These are phyloP conservation scores for Recurvirostra avosetta DNA, from an alignment of 2,113 vertebrate genomes.

Conservation along the genomic window DNA sequence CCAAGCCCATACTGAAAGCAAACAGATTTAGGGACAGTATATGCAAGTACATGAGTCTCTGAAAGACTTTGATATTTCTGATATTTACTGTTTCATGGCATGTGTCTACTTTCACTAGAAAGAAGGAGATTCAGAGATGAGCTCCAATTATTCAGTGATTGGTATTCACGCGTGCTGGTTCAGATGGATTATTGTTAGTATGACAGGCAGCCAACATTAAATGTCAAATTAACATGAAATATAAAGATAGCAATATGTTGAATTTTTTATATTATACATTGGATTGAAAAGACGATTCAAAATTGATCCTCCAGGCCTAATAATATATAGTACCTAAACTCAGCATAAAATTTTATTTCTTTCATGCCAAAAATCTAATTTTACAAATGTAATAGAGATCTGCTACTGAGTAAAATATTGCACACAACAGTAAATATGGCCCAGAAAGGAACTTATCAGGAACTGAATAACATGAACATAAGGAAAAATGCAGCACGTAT, in stretches of 20 bases:
- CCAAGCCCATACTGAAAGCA: background rate
- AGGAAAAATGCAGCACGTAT: background rate
- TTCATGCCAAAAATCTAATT: constrained; percentile 23
- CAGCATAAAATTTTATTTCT: background rate
- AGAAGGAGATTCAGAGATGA: constrained; percentile 30
- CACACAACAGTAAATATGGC: background rate
- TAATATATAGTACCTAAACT: constrained; percentile 19
- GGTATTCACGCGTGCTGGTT: constrained; percentile 23
- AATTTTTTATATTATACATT: constrained; percentile 43
- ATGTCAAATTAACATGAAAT: constrained; percentile 70
- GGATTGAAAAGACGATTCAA: constrained; percentile 41
- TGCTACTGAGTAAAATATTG: constrained; percentile 12
- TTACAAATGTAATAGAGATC: background rate
- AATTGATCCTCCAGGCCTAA: constrained; percentile 38
- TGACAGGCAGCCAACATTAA: constrained; percentile 58
- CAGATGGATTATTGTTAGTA: constrained; percentile 52
- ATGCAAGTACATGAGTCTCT: background rate
- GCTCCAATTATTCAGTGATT: constrained; percentile 35
- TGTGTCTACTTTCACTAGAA: constrained; percentile 19
- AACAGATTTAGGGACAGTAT: background rate
- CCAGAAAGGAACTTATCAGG: background rate
- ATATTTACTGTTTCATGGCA: constrained; percentile 23
- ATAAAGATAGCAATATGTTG: constrained; percentile 28
- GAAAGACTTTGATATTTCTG: constrained; percentile 47
- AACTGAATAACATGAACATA: background rate